Evolutionary conservation across 2,888 invertebrate genomes (phyloP).

Genomic region (Rotaria macrura): DNA sequence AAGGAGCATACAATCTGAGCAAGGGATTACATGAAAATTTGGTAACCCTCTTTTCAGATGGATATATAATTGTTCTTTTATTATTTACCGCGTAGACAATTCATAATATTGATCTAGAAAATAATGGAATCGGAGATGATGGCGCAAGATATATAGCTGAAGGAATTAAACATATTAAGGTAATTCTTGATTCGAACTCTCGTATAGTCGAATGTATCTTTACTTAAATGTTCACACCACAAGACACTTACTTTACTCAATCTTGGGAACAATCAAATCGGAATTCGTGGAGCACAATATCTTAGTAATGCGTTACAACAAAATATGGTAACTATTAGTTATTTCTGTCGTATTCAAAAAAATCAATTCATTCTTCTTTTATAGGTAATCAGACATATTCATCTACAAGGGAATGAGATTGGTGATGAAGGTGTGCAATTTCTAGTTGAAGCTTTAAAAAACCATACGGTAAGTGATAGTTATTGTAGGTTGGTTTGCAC

Average conservation of each 20-base stretch:
- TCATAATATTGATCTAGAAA: neutral
- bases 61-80: neutral
- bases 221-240: no score
- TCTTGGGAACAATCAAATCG: no score
- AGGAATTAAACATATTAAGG: neutral
- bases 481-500: no score
- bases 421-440: neutral
- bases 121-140: neutral
- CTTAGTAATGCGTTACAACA: neutral
- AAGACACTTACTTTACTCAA: no score
- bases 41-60: neutral
- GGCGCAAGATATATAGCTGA: neutral
- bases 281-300: neutral
- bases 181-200: neutral
- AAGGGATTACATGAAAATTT: no score
- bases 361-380: neutral
- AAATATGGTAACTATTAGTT: neutral
- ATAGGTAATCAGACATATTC: neutral
- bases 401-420: neutral
- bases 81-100: neutral
- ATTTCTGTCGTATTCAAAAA: neutral
- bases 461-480: no score
- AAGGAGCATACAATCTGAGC: no score
- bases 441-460: no score
- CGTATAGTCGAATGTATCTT: neutral